Percentiles rank a stretch among this genome's conserved stretches.
These are phyloP conservation scores for Thecocarcelia acutangulata DNA, from an alignment of 2,888 invertebrate species.

Conservation along the genomic window DNA sequence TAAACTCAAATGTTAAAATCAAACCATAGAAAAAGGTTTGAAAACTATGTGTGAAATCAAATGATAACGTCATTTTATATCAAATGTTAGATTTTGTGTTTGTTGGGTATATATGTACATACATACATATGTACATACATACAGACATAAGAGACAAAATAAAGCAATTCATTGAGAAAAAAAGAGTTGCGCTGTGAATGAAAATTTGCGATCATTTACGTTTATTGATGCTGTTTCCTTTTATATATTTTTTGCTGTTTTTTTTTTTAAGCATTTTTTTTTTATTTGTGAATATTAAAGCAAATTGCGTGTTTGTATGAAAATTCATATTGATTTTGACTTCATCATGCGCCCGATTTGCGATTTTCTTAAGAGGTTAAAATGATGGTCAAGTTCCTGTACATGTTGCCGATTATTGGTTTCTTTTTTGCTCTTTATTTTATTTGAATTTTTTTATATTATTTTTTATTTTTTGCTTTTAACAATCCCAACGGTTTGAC, in stretches of 20 bases:
- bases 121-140: too few relatives aligned
- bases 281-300: neutral
- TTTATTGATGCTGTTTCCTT: slow-evolving; percentile 67
- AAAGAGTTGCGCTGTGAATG: slow-evolving; percentile 39
- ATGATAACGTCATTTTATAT: too few relatives aligned
- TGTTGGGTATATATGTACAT: too few relatives aligned
- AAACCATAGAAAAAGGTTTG: too few relatives aligned
- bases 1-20: too few relatives aligned
- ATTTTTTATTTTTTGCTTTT: neutral
- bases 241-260: slow-evolving; percentile 42
- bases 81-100: too few relatives aligned
- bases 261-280: slow-evolving; percentile 12
- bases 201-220: slow-evolving; percentile 61
- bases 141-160: slow-evolving; percentile 36
- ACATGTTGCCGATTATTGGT: slow-evolving; percentile 57
- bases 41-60: too few relatives aligned
- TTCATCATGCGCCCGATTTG: neutral
- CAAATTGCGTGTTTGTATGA: slow-evolving; percentile 19
- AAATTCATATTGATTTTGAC: slow-evolving; percentile 13
- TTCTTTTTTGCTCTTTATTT: slow-evolving; percentile 60
- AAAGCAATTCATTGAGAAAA: slow-evolving; percentile 27
- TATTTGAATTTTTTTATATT: too few relatives aligned
- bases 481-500: slow-evolving; percentile 14
- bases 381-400: slow-evolving; percentile 26
- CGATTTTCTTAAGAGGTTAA: slow-evolving; percentile 34